Conservation (phyloP, 2,797 vertebrate genomes). For the Falco cherrug region DNA sequence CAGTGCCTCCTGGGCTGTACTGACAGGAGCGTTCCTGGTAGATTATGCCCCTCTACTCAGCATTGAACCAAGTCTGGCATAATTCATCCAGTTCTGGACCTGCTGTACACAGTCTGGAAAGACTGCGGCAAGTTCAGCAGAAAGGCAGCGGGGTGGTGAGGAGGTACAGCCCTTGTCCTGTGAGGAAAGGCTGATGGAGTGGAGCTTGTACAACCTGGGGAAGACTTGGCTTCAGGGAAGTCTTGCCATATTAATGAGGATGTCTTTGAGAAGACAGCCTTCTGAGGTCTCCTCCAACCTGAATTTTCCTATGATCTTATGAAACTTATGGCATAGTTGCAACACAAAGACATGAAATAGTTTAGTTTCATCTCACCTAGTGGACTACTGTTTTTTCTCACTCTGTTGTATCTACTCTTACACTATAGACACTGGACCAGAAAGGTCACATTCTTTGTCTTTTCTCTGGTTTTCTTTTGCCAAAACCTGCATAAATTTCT, state of each 20-base stretch:
- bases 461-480: neutral
- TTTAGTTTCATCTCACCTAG: neutral
- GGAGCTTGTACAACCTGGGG: neutral
- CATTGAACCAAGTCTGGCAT: neutral
- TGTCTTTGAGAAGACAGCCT: neutral
- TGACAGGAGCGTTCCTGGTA: neutral
- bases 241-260: neutral
- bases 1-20: neutral
- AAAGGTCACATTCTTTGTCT: neutral
- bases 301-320: neutral
- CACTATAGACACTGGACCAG: fast-evolving
- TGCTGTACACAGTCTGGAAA: neutral
- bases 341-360: neutral
- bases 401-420: neutral
- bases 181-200: neutral
- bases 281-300: neutral
- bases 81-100: neutral
- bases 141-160: neutral
- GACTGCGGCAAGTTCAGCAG: neutral
- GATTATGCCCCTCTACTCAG: neutral
- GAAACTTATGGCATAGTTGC: neutral
- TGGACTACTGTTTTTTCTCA: neutral
- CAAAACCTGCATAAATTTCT: neutral
- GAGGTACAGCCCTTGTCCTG: neutral
- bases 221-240: neutral